These are phyloP conservation scores for Xenopus petersii DNA, from an alignment of 2,797 vertebrate genomes.

Conservation along the genomic window DNA sequence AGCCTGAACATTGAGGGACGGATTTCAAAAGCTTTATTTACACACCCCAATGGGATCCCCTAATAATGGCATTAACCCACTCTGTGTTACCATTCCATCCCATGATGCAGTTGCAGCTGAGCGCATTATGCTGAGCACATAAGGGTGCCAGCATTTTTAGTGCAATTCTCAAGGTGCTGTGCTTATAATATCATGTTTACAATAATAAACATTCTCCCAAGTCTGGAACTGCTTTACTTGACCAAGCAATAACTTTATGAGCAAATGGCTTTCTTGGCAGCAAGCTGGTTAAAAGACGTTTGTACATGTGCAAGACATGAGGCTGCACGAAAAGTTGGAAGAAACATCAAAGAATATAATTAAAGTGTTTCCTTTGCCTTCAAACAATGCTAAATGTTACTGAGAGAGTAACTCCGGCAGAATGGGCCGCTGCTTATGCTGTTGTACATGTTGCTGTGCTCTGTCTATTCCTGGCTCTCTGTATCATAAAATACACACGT, in stretches of 20 bases:
- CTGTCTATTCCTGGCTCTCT: background rate
- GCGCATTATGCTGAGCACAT: too few species aligned
- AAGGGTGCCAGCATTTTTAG: too few species aligned
- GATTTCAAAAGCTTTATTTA: too few species aligned
- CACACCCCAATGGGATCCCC: too few species aligned
- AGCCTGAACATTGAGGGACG: too few species aligned
- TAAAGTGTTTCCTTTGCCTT: constrained; percentile 30
- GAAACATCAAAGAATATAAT: constrained; percentile 36
- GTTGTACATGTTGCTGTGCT: constrained; percentile 2
- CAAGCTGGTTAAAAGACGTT: constrained; percentile 6
- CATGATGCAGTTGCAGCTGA: too few species aligned
- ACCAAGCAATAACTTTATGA: background rate
- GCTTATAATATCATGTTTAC: background rate
- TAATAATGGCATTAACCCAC: too few species aligned
- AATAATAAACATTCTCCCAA: background rate
- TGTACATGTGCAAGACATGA: constrained; percentile 35
- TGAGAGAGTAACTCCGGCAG: constrained; percentile 9
- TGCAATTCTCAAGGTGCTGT: too few species aligned
- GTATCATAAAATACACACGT: too few species aligned
- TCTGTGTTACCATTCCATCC: too few species aligned
- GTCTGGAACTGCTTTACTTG: background rate
- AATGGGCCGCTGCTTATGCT: background rate
- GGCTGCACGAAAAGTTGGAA: constrained; percentile 26
- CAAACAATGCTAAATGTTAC: constrained; percentile 20
- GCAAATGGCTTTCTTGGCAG: constrained; percentile 11